Percentiles rank a stretch among this genome's conserved stretches.
Evolutionary conservation across 2,797 vertebrate genomes (phyloP).

Genomic region (Rallus crepitans): DNA sequence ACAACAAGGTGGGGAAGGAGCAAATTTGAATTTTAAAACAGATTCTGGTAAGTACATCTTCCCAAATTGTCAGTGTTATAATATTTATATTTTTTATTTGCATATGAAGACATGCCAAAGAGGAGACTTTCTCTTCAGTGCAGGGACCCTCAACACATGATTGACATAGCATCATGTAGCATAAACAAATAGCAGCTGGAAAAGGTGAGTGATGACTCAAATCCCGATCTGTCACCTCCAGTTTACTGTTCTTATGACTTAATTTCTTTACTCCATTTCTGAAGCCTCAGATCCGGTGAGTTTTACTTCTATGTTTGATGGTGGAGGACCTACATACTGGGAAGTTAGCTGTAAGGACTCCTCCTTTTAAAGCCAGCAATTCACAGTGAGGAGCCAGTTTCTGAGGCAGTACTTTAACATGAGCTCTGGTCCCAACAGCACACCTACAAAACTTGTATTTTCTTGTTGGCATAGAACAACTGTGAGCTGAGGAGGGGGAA

Average conservation of each 20-base stretch:
- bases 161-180: neutral
- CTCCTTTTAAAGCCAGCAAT: neutral
- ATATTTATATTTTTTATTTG: neutral
- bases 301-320: neutral
- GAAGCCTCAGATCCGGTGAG: neutral
- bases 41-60: neutral
- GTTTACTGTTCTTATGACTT: neutral
- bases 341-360: neutral
- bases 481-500: neutral
- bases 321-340: neutral
- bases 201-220: neutral
- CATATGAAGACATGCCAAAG: neutral
- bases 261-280: neutral
- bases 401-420: neutral
- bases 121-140: neutral
- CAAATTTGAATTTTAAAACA: conserved; percentile 6
- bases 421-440: neutral
- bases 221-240: neutral
- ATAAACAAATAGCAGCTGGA: neutral
- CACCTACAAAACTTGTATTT: neutral
- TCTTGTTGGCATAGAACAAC: neutral
- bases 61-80: neutral
- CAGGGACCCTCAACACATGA: neutral
- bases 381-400: neutral
- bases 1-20: neutral